Base-by-base conservation (phyloP, 2,888 invertebrate genomes). In the Eucera pruinosa region DNA sequence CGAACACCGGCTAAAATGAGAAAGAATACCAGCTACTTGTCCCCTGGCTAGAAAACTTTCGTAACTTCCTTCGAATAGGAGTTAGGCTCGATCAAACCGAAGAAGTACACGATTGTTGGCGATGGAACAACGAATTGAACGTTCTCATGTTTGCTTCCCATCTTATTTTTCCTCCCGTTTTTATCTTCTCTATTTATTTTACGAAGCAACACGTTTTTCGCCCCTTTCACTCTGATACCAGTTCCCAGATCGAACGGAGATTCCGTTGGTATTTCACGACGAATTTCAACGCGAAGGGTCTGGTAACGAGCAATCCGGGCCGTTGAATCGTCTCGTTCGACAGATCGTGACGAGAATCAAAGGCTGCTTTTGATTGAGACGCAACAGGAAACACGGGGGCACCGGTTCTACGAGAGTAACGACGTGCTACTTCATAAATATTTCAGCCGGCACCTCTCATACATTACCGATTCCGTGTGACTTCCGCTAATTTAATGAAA, bases 261-360 rank as follows among this genome's bases (percentile, higher is more conserved):
- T 30, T 23, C 30, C 39, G 58, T 67, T 41, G 67, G 36, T 23
- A 9, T 45, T 69, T 65, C 73, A 9, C 30, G 61, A 48, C 27
- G 65, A 57, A 69, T 58, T 58, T 54, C 52, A 27, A 62, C 27
- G 43, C 43, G 57, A 45, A 62, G 50, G 41, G 48, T 45, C 67
- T 39, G 50, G 62, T 77, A 77, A 77, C 73, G 73, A 77, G 74
- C 74, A 52, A 68, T 67, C 57, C 45, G n/a, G 27, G 2, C 9
- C 36, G 23, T 30, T 11, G 69, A 57, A 52, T 65, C 70, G 66
- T 41, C 54, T 54, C 36, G 64, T 61, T 60, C 75, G 75, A 39
- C 54, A 33, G 52, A 65, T 78, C 78, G 76, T 66, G 78, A 75
- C 57, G 66, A 13, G 78, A 75, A 78, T 76, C 78, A 52, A 36